Conservation (phyloP, 2,888 invertebrate genomes). For the Capitulum mitella region DNA sequence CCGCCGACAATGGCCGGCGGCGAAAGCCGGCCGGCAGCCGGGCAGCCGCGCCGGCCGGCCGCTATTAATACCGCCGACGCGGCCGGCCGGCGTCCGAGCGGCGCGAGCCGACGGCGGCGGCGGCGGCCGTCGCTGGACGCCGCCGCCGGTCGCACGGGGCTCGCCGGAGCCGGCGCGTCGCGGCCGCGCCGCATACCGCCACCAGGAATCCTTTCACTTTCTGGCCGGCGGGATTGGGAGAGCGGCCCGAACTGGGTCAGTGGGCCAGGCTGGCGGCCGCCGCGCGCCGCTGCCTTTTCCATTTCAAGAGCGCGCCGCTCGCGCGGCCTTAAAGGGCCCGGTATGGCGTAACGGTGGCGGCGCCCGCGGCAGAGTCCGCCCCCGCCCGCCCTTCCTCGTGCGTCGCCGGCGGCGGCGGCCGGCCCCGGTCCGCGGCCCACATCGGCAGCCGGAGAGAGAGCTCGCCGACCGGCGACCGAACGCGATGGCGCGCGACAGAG, state of each 20-base stretch:
- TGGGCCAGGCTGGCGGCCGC: background rate
- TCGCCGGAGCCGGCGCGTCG: background rate
- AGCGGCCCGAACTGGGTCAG: background rate
- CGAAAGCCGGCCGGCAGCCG: background rate
- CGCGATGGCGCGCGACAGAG: too few relatives aligned
- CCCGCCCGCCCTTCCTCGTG: too few relatives aligned
- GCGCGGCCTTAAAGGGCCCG: too few relatives aligned
- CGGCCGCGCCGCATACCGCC: background rate
- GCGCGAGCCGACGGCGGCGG: background rate
- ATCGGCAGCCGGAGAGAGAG: too few relatives aligned
- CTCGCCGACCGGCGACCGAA: too few relatives aligned
- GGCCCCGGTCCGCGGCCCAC: too few relatives aligned
- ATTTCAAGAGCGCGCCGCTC: too few relatives aligned
- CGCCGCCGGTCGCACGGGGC: background rate
- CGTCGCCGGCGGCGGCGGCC: too few relatives aligned
- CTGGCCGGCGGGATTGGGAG: background rate
- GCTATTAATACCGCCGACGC: background rate
- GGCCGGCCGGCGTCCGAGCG: background rate
- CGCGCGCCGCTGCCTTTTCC: too few relatives aligned
- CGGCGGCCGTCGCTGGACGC: background rate
- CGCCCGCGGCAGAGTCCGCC: too few relatives aligned
- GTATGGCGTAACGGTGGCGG: too few relatives aligned
- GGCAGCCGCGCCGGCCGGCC: background rate
- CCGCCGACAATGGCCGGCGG: background rate
- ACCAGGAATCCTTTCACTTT: constrained; percentile 1